These are phyloP conservation scores for Dasyornis broadbenti DNA, from an alignment of 2,113 vertebrate genomes.

Conservation along the genomic window DNA sequence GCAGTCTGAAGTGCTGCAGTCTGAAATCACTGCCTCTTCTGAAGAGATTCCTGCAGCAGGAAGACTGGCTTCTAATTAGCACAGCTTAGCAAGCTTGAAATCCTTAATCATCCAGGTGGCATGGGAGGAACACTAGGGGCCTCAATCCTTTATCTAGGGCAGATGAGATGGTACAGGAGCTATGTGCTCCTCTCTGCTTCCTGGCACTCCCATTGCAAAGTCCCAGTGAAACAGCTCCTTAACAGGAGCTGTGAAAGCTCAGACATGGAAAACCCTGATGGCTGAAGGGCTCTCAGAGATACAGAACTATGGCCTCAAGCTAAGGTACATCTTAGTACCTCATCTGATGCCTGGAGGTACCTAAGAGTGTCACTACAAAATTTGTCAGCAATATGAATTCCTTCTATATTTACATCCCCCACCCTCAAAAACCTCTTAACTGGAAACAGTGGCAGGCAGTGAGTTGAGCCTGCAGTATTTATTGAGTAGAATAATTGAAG, in stretches of 20 bases:
- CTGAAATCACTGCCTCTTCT: background rate
- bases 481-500: background rate
- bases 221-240: background rate
- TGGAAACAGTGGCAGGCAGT: background rate
- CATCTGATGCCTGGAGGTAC: background rate
- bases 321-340: background rate
- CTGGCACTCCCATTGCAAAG: background rate
- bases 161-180: accelerated
- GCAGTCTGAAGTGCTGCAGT: background rate
- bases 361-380: background rate
- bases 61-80: background rate
- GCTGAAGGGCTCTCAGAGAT: background rate
- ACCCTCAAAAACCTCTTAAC: background rate
- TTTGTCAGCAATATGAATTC: background rate
- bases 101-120: background rate
- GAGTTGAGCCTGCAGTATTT: background rate
- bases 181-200: background rate
- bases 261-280: background rate
- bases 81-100: background rate
- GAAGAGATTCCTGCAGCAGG: background rate
- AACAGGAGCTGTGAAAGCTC: background rate
- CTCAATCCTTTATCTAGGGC: background rate
- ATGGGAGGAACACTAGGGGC: background rate
- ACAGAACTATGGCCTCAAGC: background rate
- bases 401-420: background rate